Percentiles rank a stretch among this genome's conserved stretches.
phyloP scores from a whole-genome alignment of 2,797 vertebrate genomes.

The Phylloscopus collybita region DNA sequence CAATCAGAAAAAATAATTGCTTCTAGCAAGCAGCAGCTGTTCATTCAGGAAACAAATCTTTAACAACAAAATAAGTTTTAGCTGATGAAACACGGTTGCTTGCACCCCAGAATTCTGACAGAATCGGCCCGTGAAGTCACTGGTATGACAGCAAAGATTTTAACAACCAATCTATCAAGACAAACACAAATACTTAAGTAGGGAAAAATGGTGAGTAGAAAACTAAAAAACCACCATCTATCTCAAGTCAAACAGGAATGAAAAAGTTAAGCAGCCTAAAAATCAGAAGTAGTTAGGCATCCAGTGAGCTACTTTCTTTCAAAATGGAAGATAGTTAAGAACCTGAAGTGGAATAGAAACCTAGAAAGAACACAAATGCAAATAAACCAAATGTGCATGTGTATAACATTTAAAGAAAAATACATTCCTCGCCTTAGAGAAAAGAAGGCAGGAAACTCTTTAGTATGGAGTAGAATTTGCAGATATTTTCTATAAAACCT shows the following conservation, averaged over 20 bases:
- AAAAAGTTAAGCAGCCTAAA: not conserved
- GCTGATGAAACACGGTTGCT: not conserved
- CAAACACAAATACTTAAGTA: not conserved
- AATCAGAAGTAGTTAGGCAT: not conserved
- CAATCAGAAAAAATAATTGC: not conserved
- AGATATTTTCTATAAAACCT: not conserved
- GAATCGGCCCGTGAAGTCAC: not conserved
- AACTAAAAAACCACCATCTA: not conserved
- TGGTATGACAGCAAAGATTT: not conserved
- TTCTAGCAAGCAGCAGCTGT: not conserved
- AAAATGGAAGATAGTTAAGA: not conserved
- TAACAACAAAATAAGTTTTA: not conserved
- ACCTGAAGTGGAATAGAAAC: not conserved
- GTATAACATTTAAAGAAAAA: not conserved
- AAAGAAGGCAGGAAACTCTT: not conserved
- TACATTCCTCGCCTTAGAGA: not conserved
- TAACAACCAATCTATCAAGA: not conserved
- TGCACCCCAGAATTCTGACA: not conserved
- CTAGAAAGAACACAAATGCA: not conserved
- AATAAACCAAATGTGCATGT: not conserved
- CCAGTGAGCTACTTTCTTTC: not conserved
- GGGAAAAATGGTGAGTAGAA: not conserved
- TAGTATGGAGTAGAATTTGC: not conserved
- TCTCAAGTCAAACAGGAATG: not conserved
- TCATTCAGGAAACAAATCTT: not conserved